These are phyloP conservation scores for Gymnocheta viridis DNA, from an alignment of 2,888 invertebrate genomes.

Conservation along the genomic window DNA sequence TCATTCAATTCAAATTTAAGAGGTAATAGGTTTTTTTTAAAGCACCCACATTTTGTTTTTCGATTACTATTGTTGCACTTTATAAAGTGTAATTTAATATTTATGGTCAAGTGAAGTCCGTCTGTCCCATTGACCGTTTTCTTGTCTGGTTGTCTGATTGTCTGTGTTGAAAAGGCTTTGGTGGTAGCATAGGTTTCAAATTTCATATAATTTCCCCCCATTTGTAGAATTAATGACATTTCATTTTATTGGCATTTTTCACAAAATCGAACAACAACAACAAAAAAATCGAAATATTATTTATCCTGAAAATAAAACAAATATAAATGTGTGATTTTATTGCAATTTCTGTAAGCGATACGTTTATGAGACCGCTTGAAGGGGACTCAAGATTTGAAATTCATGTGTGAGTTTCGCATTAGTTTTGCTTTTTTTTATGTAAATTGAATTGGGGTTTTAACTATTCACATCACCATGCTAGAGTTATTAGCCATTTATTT, in stretches of 20 bases:
- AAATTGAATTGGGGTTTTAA: background rate
- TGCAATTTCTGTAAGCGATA: constrained; percentile 26
- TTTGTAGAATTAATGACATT: constrained; percentile 52
- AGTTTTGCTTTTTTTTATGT: background rate
- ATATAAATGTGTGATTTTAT: constrained; percentile 65
- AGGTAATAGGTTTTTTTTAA: constrained; percentile 25
- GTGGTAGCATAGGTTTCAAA: constrained; percentile 61
- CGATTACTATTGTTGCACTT: constrained; percentile 12
- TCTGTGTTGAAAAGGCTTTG: constrained; percentile 58
- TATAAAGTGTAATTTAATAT: constrained; percentile 62
- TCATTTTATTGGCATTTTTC: constrained; percentile 25
- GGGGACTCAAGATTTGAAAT: constrained; percentile 7
- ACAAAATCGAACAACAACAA: background rate
- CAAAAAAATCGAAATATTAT: background rate
- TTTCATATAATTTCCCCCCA: constrained; percentile 57
- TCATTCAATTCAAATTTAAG: constrained; percentile 44
- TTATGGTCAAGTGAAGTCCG: constrained; percentile 57
- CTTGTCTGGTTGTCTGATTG: constrained; percentile 12
- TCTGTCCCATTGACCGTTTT: constrained; percentile 17
- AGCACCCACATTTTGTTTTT: constrained; percentile 43
- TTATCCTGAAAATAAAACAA: background rate
- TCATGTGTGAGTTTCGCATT: constrained; percentile 32
- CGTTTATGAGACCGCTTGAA: constrained; percentile 19
- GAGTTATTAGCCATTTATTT: constrained; percentile 64
- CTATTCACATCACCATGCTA: constrained; percentile 59